Percentiles rank a stretch among this genome's conserved stretches.
Evolutionary conservation across 92 coral and sea anemone genomes (phyloP).

Genomic region (Palythoa heliodiscus): DNA sequence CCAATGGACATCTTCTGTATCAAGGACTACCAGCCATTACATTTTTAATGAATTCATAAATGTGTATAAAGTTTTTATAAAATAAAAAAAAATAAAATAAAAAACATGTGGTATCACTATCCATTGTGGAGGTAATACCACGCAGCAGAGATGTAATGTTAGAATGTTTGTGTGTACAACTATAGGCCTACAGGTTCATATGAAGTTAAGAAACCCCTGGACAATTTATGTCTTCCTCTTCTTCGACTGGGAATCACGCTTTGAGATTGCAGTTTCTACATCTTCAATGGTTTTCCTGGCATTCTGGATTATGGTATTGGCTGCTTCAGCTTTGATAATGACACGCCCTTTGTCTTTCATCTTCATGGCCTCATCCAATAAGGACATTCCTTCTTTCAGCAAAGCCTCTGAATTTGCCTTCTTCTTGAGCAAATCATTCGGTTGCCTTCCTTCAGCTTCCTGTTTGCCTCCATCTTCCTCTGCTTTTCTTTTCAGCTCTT

Average conservation of each 20-base stretch:
- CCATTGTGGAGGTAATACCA: conserved; percentile 46
- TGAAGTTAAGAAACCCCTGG: conserved; percentile 48
- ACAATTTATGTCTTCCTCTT: conserved; percentile 47
- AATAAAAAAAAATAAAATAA: too few species aligned
- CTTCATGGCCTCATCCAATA: conserved; percentile 45
- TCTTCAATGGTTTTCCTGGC: conserved; percentile 46
- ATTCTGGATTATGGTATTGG: conserved; percentile 46
- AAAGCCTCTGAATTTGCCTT: conserved; percentile 50
- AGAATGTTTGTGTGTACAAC: conserved; percentile 41
- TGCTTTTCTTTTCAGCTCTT: conserved; percentile 48
- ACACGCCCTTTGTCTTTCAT: conserved; percentile 45
- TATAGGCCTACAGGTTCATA: conserved; percentile 41
- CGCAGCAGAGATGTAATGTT: conserved; percentile 37
- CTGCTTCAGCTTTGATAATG: conserved; percentile 47
- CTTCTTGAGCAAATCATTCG: conserved; percentile 48
- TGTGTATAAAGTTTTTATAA: too few species aligned
- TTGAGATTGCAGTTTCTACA: conserved; percentile 45
- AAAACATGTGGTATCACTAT: conserved; percentile 45
- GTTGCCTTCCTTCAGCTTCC: conserved; percentile 47
- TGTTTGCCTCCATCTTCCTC: conserved; percentile 49
- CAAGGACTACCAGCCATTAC: too few species aligned
- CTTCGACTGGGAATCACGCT: conserved; percentile 44
- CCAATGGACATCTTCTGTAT: too few species aligned
- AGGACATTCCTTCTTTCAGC: conserved; percentile 48
- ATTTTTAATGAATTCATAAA: too few species aligned